Evolutionary conservation across 2,113 vertebrate genomes (phyloP).

Genomic region (Hippolais icterina): DNA sequence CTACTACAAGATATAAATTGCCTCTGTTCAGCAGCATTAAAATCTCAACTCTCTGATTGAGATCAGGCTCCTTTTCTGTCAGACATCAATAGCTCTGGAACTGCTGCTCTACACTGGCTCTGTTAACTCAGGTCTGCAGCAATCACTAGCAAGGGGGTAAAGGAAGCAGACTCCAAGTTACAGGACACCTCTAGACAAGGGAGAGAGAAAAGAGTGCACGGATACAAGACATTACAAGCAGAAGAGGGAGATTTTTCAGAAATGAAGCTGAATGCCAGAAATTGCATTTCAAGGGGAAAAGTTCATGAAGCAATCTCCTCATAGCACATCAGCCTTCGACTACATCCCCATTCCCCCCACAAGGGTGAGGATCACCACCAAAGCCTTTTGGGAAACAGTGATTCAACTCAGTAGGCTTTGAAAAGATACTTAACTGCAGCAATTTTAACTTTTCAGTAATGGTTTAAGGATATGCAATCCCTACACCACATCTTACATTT

Average conservation of each 20-base stretch:
- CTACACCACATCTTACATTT: neutral
- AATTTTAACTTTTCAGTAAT: neutral
- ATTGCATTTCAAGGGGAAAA: neutral
- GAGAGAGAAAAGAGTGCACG: neutral
- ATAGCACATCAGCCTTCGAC: neutral
- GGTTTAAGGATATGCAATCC: neutral
- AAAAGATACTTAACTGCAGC: neutral
- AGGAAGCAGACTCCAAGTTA: neutral
- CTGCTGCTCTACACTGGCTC: neutral
- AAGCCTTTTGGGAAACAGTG: neutral
- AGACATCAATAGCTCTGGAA: conserved; percentile 37
- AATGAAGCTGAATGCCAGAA: neutral
- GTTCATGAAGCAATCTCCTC: neutral
- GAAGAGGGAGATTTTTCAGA: neutral
- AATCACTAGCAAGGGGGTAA: neutral
- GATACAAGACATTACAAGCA: neutral
- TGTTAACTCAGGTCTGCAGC: neutral
- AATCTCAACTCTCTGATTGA: neutral
- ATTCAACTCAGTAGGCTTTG: neutral
- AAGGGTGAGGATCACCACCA: neutral
- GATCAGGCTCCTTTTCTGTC: neutral
- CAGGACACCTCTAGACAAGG: neutral
- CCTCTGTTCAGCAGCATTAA: conserved; percentile 35
- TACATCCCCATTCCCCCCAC: neutral
- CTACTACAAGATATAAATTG: conserved; percentile 62